Evolutionary conservation across 2,113 vertebrate genomes (phyloP).

Genomic region (Asarcornis scutulata): DNA sequence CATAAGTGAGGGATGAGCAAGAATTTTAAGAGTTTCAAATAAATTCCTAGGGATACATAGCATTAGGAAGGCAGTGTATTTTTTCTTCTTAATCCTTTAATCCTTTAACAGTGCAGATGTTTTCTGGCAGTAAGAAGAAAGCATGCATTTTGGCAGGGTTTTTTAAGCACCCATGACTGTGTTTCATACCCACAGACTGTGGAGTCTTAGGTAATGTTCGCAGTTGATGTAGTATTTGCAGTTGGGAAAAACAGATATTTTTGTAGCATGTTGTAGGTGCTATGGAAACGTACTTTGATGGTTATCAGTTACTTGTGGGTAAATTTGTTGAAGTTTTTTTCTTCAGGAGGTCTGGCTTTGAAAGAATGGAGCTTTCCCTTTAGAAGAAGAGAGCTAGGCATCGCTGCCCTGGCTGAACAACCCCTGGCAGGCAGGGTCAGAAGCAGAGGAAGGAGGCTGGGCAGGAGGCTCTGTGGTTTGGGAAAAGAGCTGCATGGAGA

Average conservation of each 20-base stretch:
- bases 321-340: neutral
- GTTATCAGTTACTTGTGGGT: neutral
- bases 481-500: neutral
- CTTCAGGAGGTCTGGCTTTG: neutral
- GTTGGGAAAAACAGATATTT: neutral
- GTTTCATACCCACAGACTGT: neutral
- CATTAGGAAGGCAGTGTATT: neutral
- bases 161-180: neutral
- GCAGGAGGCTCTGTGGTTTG: neutral
- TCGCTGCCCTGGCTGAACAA: neutral
- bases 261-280: neutral
- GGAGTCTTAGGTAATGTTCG: neutral
- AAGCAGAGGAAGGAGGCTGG: neutral
- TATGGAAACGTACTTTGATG: neutral
- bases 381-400: neutral
- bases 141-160: neutral
- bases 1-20: neutral
- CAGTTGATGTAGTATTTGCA: neutral
- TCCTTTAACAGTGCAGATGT: neutral
- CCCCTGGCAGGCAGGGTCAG: neutral
- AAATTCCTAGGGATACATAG: neutral
- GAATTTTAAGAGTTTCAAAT: neutral
- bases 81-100: neutral
- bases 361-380: neutral
- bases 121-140: neutral